A percentile compares a stretch with the other conserved stretches of the same genome.
Conservation (phyloP, 1,140 invertebrate species). For the Mylabris phalerata region DNA sequence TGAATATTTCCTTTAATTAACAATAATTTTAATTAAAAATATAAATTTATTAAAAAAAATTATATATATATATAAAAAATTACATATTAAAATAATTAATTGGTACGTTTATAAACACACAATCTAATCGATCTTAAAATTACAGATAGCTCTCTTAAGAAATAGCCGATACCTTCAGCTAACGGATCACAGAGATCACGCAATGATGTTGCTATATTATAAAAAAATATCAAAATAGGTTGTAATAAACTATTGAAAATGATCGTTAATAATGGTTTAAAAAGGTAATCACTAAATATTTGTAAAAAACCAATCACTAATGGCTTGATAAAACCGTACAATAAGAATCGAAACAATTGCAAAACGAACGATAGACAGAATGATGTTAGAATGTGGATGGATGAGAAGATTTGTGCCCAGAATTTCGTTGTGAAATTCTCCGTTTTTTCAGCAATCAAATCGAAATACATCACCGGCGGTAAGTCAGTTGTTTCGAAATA, state of each 20-base stretch:
- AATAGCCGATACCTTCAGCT: constrained; percentile 47
- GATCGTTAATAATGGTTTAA: constrained; percentile 59
- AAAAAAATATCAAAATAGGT: constrained; percentile 54
- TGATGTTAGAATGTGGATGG: constrained; percentile 51
- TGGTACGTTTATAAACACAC: constrained; percentile 25
- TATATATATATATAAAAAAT: too few species aligned
- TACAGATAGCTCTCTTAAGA: constrained; percentile 44
- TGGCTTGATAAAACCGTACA: constrained; percentile 30
- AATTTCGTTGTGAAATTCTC: constrained; percentile 53
- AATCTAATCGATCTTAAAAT: constrained; percentile 46
- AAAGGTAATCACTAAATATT: constrained; percentile 55
- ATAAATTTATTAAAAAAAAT: too few species aligned
- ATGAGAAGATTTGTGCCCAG: constrained; percentile 61
- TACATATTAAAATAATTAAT: too few species aligned
- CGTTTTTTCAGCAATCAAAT: constrained; percentile 51
- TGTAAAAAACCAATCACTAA: constrained; percentile 54
- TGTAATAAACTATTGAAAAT: constrained; percentile 58
- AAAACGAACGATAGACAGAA: constrained; percentile 56
- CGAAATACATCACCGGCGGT: constrained; percentile 49
- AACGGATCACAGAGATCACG: constrained; percentile 57
- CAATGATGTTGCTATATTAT: constrained; percentile 53
- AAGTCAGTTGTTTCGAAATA: constrained; percentile 55
- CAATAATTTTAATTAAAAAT: too few species aligned
- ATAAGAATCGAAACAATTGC: constrained; percentile 44
- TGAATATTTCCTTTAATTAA: too few species aligned